Evolutionary conservation across 2,113 vertebrate species (phyloP).

Genomic region (Paratilapia polleni): DNA sequence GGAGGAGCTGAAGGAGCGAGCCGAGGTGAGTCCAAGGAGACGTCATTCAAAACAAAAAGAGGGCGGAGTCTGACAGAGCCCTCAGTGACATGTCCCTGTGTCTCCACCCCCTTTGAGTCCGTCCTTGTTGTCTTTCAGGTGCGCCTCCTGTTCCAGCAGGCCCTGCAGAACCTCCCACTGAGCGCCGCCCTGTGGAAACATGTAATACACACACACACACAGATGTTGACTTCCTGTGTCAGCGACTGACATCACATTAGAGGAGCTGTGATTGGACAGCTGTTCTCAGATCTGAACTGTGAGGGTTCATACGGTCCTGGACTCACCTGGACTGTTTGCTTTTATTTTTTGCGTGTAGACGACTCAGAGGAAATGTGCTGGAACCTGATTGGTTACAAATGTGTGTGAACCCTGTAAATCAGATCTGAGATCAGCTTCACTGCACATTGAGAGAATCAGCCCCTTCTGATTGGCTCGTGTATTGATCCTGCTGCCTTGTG

Average conservation of each 20-base stretch:
- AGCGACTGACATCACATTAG: not conserved
- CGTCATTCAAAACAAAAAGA: not conserved
- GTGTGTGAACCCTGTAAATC: no score
- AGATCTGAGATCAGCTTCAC: not conserved
- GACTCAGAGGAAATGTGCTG: not conserved
- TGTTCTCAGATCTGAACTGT: not conserved
- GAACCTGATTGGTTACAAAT: not conserved
- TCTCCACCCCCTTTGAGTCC: conserved; percentile 3
- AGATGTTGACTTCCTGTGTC: not conserved
- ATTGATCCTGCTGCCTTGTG: not conserved
- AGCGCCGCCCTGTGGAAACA: conserved; percentile 97
- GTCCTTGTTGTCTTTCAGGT: conserved; percentile 78
- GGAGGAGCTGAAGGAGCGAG: conserved; percentile 87
- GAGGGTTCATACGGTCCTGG: not conserved
- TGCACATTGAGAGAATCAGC: not conserved
- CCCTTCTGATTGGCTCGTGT: not conserved
- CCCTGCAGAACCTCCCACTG: conserved; percentile 92
- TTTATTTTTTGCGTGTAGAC: no score
- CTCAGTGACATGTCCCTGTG: not conserved
- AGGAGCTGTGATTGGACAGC: not conserved
- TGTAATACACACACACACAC: conserved; percentile 82
- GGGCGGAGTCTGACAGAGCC: not conserved
- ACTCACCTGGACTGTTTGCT: not conserved
- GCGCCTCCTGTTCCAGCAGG: conserved; percentile 91
- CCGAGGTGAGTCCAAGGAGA: conserved; percentile 87